A percentile compares a stretch with the other conserved stretches of the same genome.
phyloP scores from a whole-genome alignment of 2,797 vertebrate species.

The Phoxinus dragarum region DNA sequence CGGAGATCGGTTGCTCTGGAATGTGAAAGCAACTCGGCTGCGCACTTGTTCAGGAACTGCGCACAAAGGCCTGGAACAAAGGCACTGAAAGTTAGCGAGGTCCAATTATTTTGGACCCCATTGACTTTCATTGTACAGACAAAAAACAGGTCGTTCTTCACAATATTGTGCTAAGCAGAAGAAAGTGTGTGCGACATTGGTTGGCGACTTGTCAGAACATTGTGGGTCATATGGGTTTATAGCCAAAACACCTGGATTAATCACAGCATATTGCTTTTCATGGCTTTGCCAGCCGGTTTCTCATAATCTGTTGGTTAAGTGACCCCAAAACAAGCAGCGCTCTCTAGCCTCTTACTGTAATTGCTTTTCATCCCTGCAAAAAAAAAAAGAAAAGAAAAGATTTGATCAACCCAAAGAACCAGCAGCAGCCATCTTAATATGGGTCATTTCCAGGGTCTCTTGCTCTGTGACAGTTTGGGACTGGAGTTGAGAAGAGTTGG shows the following conservation, averaged over 20 bases:
- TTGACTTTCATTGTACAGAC: neutral
- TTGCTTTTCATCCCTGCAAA: slow-evolving; percentile 15
- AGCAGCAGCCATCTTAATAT: neutral
- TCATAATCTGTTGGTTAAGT: slow-evolving; percentile 17
- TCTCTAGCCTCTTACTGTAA: slow-evolving; percentile 24
- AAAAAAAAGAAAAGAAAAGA: neutral
- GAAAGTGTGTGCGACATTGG: neutral
- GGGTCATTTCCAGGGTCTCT: neutral
- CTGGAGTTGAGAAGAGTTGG: slow-evolving; percentile 18
- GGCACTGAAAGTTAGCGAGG: neutral
- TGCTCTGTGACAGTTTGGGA: neutral
- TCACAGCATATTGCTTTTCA: slow-evolving; percentile 25
- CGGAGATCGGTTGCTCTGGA: too few species aligned
- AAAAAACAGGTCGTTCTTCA: neutral
- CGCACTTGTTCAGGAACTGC: too few species aligned
- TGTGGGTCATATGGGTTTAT: neutral
- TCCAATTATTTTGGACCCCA: neutral
- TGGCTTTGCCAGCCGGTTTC: slow-evolving; percentile 3
- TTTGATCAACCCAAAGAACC: neutral
- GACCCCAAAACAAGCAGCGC: neutral
- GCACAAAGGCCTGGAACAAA: too few species aligned
- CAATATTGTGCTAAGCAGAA: neutral
- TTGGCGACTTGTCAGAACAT: neutral
- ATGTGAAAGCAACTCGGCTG: too few species aligned
- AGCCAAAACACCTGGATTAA: slow-evolving; percentile 16